A percentile compares a stretch with the other conserved stretches of the same genome.
phyloP scores from a whole-genome alignment of 2,113 vertebrate species.

The Megaceryle torquata region DNA sequence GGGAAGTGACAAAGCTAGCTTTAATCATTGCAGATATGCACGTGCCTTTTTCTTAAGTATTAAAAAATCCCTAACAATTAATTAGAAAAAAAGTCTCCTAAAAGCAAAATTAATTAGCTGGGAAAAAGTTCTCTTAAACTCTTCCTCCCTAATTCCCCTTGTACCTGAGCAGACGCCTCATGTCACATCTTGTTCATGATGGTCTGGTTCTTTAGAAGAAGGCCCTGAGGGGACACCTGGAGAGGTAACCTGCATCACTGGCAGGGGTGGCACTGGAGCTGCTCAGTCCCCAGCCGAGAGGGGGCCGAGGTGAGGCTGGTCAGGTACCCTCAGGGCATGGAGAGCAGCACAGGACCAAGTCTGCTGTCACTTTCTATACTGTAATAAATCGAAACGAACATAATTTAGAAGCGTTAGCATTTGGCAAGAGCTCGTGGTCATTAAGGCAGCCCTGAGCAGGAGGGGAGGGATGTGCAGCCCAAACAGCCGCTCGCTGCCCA shows the following conservation, averaged over 20 bases:
- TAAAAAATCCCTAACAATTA: background rate
- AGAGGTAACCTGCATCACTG: accelerated
- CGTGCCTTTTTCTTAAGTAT: accelerated
- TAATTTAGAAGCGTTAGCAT: accelerated
- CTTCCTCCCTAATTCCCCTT: background rate
- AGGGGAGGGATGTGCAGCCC: background rate
- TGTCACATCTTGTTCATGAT: accelerated
- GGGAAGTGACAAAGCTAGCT: accelerated
- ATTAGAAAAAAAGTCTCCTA: background rate
- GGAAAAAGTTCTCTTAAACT: background rate
- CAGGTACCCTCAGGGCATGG: background rate
- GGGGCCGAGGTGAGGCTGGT: too few relatives aligned
- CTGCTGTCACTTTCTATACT: background rate
- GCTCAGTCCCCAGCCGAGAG: background rate
- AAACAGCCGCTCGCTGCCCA: accelerated
- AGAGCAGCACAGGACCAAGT: background rate
- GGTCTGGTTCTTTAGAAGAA: background rate
- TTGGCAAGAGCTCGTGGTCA: background rate
- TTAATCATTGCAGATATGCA: accelerated
- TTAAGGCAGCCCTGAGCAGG: too few relatives aligned
- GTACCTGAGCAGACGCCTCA: background rate
- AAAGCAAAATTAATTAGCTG: background rate
- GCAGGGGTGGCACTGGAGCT: accelerated
- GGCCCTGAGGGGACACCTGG: background rate
- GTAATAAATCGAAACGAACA: background rate